These are phyloP conservation scores for Caretta caretta DNA, from an alignment of 2,113 vertebrate genomes.

Conservation along the genomic window DNA sequence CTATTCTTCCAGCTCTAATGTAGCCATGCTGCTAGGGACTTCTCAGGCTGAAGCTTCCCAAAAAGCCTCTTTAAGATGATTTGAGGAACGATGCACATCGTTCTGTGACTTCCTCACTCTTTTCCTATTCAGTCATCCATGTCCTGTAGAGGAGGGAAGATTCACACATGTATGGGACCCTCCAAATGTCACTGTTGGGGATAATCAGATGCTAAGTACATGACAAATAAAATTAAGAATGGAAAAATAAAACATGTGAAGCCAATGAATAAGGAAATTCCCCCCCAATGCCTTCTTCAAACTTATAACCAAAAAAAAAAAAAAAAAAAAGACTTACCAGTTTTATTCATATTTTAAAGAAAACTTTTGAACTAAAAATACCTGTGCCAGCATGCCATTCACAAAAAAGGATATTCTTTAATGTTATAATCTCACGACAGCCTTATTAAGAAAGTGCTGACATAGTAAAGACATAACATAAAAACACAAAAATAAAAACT, in stretches of 20 bases:
- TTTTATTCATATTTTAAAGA: background rate
- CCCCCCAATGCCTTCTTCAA: rapidly evolving
- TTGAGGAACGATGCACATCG: background rate
- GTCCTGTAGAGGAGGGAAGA: rapidly evolving
- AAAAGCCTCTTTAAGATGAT: background rate
- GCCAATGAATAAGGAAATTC: rapidly evolving
- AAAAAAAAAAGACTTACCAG: background rate
- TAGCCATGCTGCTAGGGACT: background rate
- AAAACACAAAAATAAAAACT: background rate
- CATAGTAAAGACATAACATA: background rate
- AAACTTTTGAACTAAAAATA: background rate
- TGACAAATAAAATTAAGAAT: background rate
- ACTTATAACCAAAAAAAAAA: background rate
- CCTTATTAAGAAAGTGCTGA: background rate
- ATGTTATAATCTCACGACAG: background rate
- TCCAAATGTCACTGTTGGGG: background rate
- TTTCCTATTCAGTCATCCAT: background rate
- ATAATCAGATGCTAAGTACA: background rate
- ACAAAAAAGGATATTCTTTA: background rate
- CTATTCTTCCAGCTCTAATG: background rate
- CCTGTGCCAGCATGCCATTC: background rate
- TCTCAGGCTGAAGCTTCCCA: background rate
- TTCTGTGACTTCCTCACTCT: background rate
- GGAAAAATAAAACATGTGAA: background rate
- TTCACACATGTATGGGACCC: background rate